Evolutionary conservation across 2,113 vertebrate genomes (phyloP).

Genomic region (Dolichallabes microphthalmus): DNA sequence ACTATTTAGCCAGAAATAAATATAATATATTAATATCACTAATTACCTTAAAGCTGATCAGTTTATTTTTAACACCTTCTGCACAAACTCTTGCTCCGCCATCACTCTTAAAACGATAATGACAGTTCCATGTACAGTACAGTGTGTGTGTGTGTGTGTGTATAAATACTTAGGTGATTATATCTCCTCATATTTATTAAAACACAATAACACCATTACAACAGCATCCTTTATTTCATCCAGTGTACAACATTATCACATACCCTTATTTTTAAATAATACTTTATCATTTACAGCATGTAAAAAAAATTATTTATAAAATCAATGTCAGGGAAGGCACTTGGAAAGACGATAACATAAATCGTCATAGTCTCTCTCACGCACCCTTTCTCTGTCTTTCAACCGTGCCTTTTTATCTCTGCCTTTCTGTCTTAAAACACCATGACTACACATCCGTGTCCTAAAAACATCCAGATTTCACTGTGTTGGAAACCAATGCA

Average conservation of each 20-base stretch:
- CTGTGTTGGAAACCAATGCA: background rate
- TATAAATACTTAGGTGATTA: no score
- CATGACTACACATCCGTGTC: background rate
- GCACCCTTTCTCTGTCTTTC: background rate
- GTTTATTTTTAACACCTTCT: no score
- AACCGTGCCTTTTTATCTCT: background rate
- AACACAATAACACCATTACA: background rate
- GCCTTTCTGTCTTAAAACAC: background rate
- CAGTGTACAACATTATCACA: background rate
- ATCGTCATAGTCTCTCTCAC: background rate
- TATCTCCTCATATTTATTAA: background rate
- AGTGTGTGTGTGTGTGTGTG: no score
- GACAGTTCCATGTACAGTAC: no score
- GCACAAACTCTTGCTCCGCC: no score
- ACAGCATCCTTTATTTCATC: slow-evolving; percentile 1
- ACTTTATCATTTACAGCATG: background rate
- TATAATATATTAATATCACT: no score
- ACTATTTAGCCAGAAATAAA: no score
- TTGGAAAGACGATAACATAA: background rate
- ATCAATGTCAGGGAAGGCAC: background rate
- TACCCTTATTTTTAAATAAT: background rate
- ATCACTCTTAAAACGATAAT: no score
- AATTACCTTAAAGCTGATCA: no score
- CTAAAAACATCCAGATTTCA: background rate
- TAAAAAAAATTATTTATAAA: background rate